These are phyloP conservation scores for Acrocephalus arundinaceus DNA, from an alignment of 2,113 vertebrate species.

Conservation along the genomic window DNA sequence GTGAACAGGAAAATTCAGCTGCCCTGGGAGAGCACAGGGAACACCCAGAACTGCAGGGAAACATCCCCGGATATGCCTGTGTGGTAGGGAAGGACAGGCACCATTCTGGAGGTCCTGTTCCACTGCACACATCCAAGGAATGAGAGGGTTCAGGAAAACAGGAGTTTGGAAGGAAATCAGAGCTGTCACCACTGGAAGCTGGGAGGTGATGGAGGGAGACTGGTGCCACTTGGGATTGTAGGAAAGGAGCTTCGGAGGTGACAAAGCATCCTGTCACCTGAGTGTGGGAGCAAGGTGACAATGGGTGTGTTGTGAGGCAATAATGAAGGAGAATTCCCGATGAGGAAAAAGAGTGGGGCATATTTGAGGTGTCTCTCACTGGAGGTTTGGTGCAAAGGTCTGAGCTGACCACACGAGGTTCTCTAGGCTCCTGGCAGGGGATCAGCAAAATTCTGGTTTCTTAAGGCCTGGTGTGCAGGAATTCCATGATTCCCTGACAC, in stretches of 20 bases:
- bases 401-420: not conserved
- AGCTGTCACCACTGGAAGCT: not conserved
- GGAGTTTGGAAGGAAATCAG: not conserved
- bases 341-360: too few species aligned
- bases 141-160: rapidly evolving
- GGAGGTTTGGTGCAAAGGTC: not conserved
- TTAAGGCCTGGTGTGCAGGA: not conserved
- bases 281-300: not conserved
- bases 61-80: too few species aligned
- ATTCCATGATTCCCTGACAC: not conserved
- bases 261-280: not conserved
- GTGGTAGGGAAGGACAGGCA: not conserved
- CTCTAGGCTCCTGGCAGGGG: not conserved
- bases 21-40: not conserved
- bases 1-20: not conserved
- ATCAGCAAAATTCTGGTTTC: rapidly evolving
- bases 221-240: not conserved
- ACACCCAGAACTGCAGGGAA: not conserved
- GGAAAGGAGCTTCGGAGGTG: not conserved
- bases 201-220: not conserved
- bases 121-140: rapidly evolving
- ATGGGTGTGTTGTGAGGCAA: not conserved
- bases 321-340: rapidly evolving
- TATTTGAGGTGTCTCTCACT: not conserved
- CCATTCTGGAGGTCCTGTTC: rapidly evolving